Evolutionary conservation across 2,888 invertebrate genomes (phyloP).

Genomic region (Ennomos quercinarius): DNA sequence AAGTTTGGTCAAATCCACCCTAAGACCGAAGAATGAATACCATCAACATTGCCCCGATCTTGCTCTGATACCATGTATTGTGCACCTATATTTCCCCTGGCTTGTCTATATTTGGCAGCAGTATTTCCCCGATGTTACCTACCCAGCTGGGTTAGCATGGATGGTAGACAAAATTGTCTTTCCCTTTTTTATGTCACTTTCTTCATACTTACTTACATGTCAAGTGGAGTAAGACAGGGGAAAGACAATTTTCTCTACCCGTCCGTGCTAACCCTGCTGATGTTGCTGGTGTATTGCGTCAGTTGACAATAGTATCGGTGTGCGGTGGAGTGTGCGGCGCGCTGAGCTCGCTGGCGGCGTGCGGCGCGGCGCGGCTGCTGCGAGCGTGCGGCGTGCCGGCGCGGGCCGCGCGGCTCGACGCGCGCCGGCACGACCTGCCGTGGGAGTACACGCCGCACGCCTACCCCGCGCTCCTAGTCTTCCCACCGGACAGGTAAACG

Average conservation of each 20-base stretch:
- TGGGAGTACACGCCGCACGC: conserved; percentile 93
- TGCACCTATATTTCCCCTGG: too few relatives aligned
- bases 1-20: too few relatives aligned
- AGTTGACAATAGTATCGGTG: conserved; percentile 90
- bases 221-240: too few relatives aligned
- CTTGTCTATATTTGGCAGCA: not conserved
- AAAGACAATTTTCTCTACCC: too few relatives aligned
- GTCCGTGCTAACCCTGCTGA: too few relatives aligned
- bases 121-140: not conserved
- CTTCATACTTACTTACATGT: too few relatives aligned
- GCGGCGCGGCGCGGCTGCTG: conserved; percentile 87
- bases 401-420: conserved; percentile 90
- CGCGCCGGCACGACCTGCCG: conserved; percentile 93
- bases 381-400: conserved; percentile 69
- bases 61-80: too few relatives aligned
- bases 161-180: too few relatives aligned
- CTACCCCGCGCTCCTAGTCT: conserved; percentile 93
- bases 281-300: conserved; percentile 28
- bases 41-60: too few relatives aligned
- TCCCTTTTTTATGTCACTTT: too few relatives aligned
- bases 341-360: conserved; percentile 88
- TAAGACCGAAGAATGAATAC: too few relatives aligned
- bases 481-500: conserved; percentile 89
- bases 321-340: conserved; percentile 92
- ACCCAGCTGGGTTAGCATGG: too few relatives aligned